Evolutionary conservation across 2,888 invertebrate genomes (phyloP), one percentile per base, ranked within the genome.

Genomic region (Apamea anceps): DNA sequence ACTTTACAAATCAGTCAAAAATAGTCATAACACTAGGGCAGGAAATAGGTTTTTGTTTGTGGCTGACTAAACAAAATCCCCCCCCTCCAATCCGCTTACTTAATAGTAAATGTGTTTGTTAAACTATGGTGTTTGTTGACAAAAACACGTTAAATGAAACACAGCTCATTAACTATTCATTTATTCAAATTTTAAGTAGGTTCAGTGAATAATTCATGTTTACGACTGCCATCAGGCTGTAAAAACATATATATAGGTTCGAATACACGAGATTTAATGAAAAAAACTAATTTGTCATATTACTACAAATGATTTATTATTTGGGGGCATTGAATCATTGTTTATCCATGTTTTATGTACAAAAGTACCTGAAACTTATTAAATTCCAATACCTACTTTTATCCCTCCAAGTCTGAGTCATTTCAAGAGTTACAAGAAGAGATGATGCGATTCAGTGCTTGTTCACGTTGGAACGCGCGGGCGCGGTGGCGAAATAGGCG

Each of bases 91-190:
- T 54, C 2, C 13, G 28, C 72, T 13, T 32, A 25, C 21, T 32
- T 57, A 54, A 37, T 48, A 28, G 21, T 42, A 48, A 54, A 45
- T 48, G 15, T 65, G 18, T 54, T 45, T 28, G 2, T 32, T 60
- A 66, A 57, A 42, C 37, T n/a, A 21, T 8, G 12, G 63, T 32
- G 7, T 77, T 81, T 79, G 67, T 84, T 75, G 72, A 75, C 68
- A 79, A 84, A 74, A 84, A 77, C 57, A 82, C 1, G 25, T 28
- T 37, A 18, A 72, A 72, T 85, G 15, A 60, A 75, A 48, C 48
- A 85, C 21, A 62, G 3, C 62, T 75, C 13, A 66, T 86, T 72
- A 32, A 25, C 2, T 82, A 84, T 86, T 84, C 65, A 84, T 84
- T 54, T 70, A 85, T 84, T 72, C 72, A 62, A 70, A 71, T 72